Conservation (phyloP, 2,888 invertebrate genomes). For the Mesochorus sp. region DNA sequence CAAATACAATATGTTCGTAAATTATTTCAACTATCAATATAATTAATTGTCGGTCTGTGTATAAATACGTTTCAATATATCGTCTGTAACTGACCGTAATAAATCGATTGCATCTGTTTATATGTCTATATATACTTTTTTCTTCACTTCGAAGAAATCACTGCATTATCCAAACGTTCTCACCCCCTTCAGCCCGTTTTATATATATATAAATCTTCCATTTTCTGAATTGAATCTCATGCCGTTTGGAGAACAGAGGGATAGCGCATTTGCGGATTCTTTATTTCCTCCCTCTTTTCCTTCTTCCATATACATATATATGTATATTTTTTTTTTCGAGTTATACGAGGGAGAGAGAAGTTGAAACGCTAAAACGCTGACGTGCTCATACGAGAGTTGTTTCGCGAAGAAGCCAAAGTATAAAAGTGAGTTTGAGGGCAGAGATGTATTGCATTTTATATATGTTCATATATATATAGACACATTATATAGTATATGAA, state of each 20-base stretch:
- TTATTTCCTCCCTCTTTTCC: slow-evolving; percentile 24
- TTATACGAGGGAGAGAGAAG: slow-evolving; percentile 29
- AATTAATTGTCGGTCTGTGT: too few species aligned
- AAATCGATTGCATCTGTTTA: background rate
- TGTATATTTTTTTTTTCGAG: too few species aligned
- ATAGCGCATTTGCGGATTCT: slow-evolving; percentile 32
- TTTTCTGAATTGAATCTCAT: slow-evolving; percentile 20
- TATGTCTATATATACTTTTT: background rate
- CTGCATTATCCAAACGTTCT: background rate
- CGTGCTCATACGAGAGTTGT: slow-evolving; percentile 44
- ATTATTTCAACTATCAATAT: too few species aligned
- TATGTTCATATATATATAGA: background rate
- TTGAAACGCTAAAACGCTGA: slow-evolving; percentile 45
- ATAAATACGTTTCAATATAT: too few species aligned
- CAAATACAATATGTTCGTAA: background rate
- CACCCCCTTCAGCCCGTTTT: background rate
- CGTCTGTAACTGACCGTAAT: too few species aligned
- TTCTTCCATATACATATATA: too few species aligned
- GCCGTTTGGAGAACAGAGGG: background rate
- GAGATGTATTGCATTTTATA: slow-evolving; percentile 2
- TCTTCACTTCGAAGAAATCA: background rate
- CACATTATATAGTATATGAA: background rate
- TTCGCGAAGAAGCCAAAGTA: slow-evolving; percentile 21
- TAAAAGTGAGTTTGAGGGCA: slow-evolving; percentile 24
- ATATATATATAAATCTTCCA: background rate